A percentile compares a stretch with the other conserved stretches of the same genome.
phyloP scores from a whole-genome alignment of 1,140 invertebrate genomes.

The Musca vetustissima region DNA sequence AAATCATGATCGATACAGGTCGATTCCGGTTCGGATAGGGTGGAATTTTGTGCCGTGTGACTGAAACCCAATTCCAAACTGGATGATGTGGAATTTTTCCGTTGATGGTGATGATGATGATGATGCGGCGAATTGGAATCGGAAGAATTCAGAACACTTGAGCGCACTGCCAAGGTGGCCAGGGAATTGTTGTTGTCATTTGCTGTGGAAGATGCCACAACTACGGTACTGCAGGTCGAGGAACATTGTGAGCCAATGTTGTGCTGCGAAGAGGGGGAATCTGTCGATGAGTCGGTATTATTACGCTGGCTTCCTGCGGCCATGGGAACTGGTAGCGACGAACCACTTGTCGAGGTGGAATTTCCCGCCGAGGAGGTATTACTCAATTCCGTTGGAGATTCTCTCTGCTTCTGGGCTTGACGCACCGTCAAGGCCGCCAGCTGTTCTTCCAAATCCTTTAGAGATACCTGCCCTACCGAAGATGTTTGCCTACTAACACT shows the following conservation, averaged over 20 bases:
- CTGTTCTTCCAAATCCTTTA: conserved; percentile 53
- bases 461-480: conserved; percentile 56
- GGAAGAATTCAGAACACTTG: background rate
- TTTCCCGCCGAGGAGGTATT: conserved; percentile 53
- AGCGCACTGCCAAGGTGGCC: conserved; percentile 57
- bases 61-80: conserved; percentile 79
- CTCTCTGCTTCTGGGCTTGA: conserved; percentile 39
- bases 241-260: conserved; percentile 74
- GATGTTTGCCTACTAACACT: conserved; percentile 60
- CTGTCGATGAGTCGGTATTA: conserved; percentile 41
- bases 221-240: conserved; percentile 79
- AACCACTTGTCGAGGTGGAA: conserved; percentile 24
- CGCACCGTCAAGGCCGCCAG: conserved; percentile 44
- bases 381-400: conserved; percentile 42
- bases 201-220: conserved; percentile 61
- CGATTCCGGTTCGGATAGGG: conserved; percentile 65
- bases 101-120: conserved; percentile 38
- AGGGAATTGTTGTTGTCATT: conserved; percentile 50
- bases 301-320: conserved; percentile 2
- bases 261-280: conserved; percentile 52
- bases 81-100: conserved; percentile 69
- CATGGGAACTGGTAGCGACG: conserved; percentile 28
- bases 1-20: conserved; percentile 60
- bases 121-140: background rate
- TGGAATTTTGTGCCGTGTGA: conserved; percentile 80